Percentiles rank a stretch among this genome's conserved stretches.
Conservation (phyloP, 2,888 invertebrate species). For the Hirudinaria manillensis region DNA sequence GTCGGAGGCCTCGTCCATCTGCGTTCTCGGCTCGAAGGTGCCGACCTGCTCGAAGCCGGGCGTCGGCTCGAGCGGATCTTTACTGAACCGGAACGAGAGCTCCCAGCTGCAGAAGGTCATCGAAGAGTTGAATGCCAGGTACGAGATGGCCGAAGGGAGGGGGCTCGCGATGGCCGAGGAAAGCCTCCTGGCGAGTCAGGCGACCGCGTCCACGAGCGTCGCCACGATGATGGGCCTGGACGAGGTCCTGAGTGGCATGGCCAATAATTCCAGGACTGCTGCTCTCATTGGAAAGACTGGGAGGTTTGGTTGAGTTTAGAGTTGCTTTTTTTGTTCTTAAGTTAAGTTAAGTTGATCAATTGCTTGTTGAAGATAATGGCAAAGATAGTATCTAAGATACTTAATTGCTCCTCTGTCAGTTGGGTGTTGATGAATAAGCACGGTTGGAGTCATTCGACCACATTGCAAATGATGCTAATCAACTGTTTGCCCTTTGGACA, state of each 20-base stretch:
- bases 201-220: not conserved
- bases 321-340: too few species aligned
- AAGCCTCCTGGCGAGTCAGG: not conserved
- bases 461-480: too few species aligned
- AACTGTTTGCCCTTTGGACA: too few species aligned
- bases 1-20: not conserved
- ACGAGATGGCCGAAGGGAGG: conserved; percentile 10
- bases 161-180: not conserved
- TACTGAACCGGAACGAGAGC: conserved; percentile 21
- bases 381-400: too few species aligned
- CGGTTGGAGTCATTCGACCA: too few species aligned
- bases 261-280: not conserved
- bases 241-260: not conserved
- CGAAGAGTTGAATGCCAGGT: conserved; percentile 31
- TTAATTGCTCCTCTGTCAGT: too few species aligned
- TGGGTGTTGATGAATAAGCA: too few species aligned
- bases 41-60: not conserved
- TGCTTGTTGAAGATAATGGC: too few species aligned
- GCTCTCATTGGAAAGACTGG: not conserved
- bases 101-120: conserved; percentile 31
- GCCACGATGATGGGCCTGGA: not conserved
- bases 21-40: not conserved
- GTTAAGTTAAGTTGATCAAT: too few species aligned
- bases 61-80: not conserved
- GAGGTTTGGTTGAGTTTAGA: not conserved